These are phyloP conservation scores for Pegoplata infirma DNA, from an alignment of 2,888 invertebrate genomes.

Conservation along the genomic window DNA sequence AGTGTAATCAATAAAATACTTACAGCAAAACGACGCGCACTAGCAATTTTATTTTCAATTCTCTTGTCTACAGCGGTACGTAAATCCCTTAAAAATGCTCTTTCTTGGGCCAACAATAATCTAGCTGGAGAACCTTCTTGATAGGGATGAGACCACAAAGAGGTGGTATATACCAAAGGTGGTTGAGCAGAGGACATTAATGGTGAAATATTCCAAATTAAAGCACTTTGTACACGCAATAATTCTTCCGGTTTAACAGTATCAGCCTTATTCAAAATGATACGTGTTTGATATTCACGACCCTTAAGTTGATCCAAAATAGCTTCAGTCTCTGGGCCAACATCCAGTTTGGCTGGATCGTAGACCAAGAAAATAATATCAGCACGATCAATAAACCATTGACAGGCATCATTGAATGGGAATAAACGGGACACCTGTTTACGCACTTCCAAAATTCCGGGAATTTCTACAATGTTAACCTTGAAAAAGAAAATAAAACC, in stretches of 20 bases:
- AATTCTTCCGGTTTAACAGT: constrained; percentile 94
- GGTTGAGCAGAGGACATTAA: constrained; percentile 96
- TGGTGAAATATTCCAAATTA: constrained; percentile 98
- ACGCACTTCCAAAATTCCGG: constrained; percentile 95
- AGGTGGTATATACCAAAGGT: constrained; percentile 93
- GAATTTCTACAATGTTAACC: constrained; percentile 97
- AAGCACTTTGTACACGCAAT: constrained; percentile 94
- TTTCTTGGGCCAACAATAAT: constrained; percentile 92
- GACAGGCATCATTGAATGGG: constrained; percentile 96
- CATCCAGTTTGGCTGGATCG: constrained; percentile 96
- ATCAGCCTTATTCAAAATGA: constrained; percentile 96
- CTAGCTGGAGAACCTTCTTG: constrained; percentile 89
- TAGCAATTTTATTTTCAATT: constrained; percentile 95
- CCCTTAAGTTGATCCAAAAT: constrained; percentile 96
- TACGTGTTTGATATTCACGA: constrained; percentile 94
- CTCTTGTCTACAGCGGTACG: constrained; percentile 91
- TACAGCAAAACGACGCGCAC: constrained; percentile 96
- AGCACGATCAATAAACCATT: constrained; percentile 98
- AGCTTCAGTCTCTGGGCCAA: constrained; percentile 96
- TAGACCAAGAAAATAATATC: constrained; percentile 97
- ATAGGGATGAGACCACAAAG: constrained; percentile 92
- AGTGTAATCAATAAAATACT: constrained; percentile 75
- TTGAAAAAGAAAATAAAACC: constrained; percentile 74
- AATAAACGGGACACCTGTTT: constrained; percentile 95
- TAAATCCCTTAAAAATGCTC: constrained; percentile 91